phyloP scores from a whole-genome alignment of 1,140 invertebrate species.

The Triops longicaudatus region DNA sequence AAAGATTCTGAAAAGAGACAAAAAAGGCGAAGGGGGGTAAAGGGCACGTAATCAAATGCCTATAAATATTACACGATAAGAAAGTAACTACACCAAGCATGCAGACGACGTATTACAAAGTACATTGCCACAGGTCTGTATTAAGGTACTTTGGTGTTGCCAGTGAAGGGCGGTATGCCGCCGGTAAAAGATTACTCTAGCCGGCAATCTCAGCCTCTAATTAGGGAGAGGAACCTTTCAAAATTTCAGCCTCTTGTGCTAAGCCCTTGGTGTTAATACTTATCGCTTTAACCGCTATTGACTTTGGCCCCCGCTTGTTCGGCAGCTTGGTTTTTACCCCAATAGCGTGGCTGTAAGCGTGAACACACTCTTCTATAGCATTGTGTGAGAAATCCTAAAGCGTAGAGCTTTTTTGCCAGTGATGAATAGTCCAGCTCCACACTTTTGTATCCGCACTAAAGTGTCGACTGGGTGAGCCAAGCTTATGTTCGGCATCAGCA shows the following conservation, averaged over 20 bases:
- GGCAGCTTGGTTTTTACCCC: background rate
- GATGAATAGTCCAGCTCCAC: background rate
- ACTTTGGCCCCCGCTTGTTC: background rate
- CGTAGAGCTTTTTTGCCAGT: background rate
- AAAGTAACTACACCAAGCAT: too few species aligned
- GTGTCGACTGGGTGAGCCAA: background rate
- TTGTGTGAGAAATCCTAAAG: background rate
- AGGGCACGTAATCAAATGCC: too few species aligned
- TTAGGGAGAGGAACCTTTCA: background rate
- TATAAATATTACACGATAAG: too few species aligned
- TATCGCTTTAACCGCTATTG: background rate
- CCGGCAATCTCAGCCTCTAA: background rate
- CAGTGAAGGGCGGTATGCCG: background rate
- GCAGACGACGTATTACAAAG: too few species aligned
- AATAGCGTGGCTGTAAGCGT: constrained; percentile 5
- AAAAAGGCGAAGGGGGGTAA: too few species aligned
- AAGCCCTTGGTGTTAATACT: constrained; percentile 1
- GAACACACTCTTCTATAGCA: background rate
- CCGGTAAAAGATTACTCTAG: background rate
- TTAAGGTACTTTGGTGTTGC: background rate
- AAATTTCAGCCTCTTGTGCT: background rate
- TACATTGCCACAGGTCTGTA: too few species aligned
- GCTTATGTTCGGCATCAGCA: background rate
- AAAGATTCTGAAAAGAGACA: background rate
- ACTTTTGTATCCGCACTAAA: background rate